A percentile compares a stretch with the other conserved stretches of the same genome.
These are phyloP conservation scores for Notocelia uddmanniana DNA, from an alignment of 2,888 invertebrate species.

Conservation along the genomic window DNA sequence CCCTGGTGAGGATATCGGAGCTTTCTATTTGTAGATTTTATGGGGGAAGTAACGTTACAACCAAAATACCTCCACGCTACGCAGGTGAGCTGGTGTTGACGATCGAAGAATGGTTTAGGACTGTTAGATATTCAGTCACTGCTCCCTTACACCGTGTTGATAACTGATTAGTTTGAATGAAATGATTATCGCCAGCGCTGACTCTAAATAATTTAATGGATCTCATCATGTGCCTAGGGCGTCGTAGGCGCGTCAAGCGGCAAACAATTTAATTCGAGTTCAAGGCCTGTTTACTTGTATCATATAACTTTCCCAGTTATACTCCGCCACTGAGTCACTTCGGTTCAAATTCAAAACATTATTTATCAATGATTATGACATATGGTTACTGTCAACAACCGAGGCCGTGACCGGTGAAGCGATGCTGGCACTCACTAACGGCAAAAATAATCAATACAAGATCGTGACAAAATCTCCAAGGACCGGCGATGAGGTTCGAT, in stretches of 20 bases:
- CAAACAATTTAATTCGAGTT: background rate
- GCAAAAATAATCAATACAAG: slow-evolving; percentile 1
- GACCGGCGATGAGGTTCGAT: too few relatives aligned
- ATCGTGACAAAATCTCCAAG: background rate
- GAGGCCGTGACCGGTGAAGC: background rate
- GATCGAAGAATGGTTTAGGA: too few relatives aligned
- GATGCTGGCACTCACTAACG: background rate
- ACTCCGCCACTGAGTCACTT: background rate
- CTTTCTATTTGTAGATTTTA: too few relatives aligned
- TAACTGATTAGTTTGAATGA: too few relatives aligned
- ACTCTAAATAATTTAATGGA: background rate
- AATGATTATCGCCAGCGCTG: too few relatives aligned
- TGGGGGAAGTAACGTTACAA: too few relatives aligned
- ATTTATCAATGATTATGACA: background rate
- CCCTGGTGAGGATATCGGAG: too few relatives aligned
- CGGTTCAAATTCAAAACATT: slow-evolving; percentile 1
- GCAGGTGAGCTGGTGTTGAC: too few relatives aligned
- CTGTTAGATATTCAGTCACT: too few relatives aligned
- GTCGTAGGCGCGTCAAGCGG: too few relatives aligned
- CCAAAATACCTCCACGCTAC: too few relatives aligned
- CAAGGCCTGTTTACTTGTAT: background rate
- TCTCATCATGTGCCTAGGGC: background rate
- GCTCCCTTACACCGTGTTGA: too few relatives aligned
- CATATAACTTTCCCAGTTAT: background rate
- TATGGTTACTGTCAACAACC: background rate